These are phyloP conservation scores for Rhinoderma darwinii DNA, from an alignment of 2,113 vertebrate species.

Conservation along the genomic window DNA sequence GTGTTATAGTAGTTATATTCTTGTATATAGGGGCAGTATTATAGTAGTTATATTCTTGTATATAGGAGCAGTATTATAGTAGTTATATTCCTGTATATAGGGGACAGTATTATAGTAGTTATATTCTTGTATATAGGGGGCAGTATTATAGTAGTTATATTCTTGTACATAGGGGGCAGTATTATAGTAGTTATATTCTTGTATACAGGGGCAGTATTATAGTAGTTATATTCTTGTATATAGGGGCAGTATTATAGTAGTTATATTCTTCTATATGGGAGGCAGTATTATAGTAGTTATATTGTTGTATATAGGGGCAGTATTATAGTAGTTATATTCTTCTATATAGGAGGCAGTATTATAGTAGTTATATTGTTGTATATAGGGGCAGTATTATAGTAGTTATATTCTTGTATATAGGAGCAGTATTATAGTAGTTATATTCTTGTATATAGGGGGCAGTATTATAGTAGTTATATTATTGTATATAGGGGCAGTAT, in stretches of 20 bases:
- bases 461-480: conserved; percentile 7
- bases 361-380: background rate
- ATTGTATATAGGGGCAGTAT: background rate
- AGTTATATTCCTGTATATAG: background rate
- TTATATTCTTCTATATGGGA: background rate
- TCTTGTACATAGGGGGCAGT: background rate
- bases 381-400: background rate
- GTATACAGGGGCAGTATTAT: background rate
- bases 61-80: background rate
- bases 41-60: conserved; percentile 7
- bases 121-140: background rate
- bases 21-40: background rate
- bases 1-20: too few relatives aligned
- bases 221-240: background rate
- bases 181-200: conserved; percentile 1
- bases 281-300: background rate
- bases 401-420: background rate
- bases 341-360: background rate
- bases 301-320: background rate
- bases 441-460: background rate
- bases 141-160: conserved; percentile 2
- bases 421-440: background rate
- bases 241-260: background rate
- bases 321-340: background rate
- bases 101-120: background rate